phyloP scores from a whole-genome alignment of 2,797 vertebrate genomes.

The Pseudochromis fuscus region DNA sequence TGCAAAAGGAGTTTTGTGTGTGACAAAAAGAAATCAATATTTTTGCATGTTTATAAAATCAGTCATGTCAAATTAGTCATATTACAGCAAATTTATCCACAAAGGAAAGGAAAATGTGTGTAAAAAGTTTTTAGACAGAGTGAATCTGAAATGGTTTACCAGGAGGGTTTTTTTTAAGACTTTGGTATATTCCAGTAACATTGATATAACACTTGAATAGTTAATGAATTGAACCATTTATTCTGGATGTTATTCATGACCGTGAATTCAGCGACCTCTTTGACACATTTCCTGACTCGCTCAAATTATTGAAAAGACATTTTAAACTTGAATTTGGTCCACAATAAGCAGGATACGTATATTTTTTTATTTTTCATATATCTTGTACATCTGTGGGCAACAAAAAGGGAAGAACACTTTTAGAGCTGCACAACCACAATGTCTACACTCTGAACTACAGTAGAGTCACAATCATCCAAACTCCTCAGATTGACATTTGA shows the following conservation, averaged over 20 bases:
- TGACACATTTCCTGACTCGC: neutral
- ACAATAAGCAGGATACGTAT: neutral
- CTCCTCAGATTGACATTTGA: conserved; percentile 25
- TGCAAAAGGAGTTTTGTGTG: neutral
- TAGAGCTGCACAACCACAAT: conserved; percentile 34
- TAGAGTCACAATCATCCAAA: conserved; percentile 25
- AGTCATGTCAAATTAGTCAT: neutral
- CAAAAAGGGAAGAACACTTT: conserved; percentile 46
- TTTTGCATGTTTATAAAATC: neutral
- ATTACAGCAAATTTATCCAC: neutral
- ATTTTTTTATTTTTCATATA: neutral
- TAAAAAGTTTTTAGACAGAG: neutral
- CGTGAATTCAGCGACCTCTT: neutral
- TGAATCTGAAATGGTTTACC: conserved; percentile 9
- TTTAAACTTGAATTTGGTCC: too few species aligned
- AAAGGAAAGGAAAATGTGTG: neutral
- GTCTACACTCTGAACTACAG: conserved; percentile 28
- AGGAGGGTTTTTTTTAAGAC: neutral
- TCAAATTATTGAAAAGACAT: neutral
- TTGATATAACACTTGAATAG: neutral
- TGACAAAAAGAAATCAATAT: neutral
- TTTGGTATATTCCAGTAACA: conserved; percentile 1
- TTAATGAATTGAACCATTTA: too few species aligned
- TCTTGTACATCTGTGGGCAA: neutral
- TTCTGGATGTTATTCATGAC: neutral